Conservation (phyloP, 1,140 invertebrate genomes). For the Sweltsa coloradensis region DNA sequence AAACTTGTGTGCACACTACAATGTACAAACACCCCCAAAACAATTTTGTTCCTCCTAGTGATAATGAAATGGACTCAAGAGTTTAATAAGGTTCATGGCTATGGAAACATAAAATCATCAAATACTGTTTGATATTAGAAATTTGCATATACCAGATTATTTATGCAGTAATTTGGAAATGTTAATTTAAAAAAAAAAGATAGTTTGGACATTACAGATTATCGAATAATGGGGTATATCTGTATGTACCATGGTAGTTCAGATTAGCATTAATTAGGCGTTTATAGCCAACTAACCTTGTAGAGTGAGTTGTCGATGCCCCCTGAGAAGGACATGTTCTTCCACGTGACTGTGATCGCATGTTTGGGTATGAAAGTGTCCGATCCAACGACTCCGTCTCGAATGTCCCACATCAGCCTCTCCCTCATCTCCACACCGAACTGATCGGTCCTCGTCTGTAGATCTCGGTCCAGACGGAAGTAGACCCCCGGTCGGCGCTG, state of each 20-base stretch:
- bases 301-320: constrained; percentile 69
- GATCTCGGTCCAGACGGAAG: constrained; percentile 49
- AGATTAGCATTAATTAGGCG: neutral
- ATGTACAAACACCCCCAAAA: too few relatives aligned
- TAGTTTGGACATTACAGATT: neutral
- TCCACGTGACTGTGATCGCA: constrained; percentile 87
- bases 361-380: constrained; percentile 84
- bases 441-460: constrained; percentile 61
- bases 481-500: constrained; percentile 39
- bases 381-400: constrained; percentile 80
- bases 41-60: too few relatives aligned
- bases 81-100: too few relatives aligned
- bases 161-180: neutral
- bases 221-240: too few relatives aligned
- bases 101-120: neutral
- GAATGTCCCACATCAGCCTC: constrained; percentile 75
- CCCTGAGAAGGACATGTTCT: constrained; percentile 85
- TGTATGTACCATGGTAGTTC: too few relatives aligned
- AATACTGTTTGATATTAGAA: neutral
- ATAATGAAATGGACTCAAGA: too few relatives aligned
- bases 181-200: neutral
- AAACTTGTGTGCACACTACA: too few relatives aligned
- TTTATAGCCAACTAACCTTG: constrained; percentile 38
- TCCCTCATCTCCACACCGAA: constrained; percentile 78
- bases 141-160: neutral